phyloP scores from a whole-genome alignment of 2,113 vertebrate genomes.

The Maccullochella peelii region DNA sequence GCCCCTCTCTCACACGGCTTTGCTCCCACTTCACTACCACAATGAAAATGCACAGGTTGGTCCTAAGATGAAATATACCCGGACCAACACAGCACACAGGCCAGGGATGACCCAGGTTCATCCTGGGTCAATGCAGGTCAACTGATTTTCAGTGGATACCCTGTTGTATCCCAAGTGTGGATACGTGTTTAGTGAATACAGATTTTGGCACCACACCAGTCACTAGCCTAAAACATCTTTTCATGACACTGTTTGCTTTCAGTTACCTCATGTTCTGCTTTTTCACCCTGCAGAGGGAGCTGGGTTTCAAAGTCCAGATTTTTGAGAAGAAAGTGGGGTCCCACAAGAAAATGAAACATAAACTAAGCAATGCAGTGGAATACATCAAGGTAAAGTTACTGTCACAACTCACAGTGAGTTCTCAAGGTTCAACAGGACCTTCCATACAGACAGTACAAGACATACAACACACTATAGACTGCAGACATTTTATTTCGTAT shows the following conservation, averaged over 20 bases:
- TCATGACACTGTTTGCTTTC: not conserved
- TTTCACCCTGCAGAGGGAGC: slow-evolving; percentile 67
- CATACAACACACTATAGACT: not conserved
- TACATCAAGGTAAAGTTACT: slow-evolving; percentile 78
- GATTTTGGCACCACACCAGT: not conserved
- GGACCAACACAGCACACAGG: no score
- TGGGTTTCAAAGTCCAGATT: slow-evolving; percentile 75
- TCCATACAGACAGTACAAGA: not conserved
- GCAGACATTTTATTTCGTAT: not conserved
- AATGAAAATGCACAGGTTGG: no score
- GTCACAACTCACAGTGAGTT: not conserved
- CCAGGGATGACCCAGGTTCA: no score
- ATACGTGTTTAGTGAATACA: not conserved
- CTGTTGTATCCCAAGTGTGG: not conserved
- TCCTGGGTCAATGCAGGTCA: not conserved
- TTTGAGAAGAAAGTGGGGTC: slow-evolving; percentile 77
- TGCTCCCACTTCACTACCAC: no score
- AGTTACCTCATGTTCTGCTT: not conserved
- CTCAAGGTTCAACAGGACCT: not conserved
- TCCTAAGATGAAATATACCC: no score
- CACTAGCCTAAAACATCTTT: not conserved
- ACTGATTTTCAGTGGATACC: not conserved
- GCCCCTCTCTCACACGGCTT: no score
- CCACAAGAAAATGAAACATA: slow-evolving; percentile 65
- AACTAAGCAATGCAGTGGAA: slow-evolving; percentile 59